Percentiles rank a stretch among this genome's conserved stretches.
Conservation (phyloP, 2,797 vertebrate genomes). For the Babyrousa celebensis region DNA sequence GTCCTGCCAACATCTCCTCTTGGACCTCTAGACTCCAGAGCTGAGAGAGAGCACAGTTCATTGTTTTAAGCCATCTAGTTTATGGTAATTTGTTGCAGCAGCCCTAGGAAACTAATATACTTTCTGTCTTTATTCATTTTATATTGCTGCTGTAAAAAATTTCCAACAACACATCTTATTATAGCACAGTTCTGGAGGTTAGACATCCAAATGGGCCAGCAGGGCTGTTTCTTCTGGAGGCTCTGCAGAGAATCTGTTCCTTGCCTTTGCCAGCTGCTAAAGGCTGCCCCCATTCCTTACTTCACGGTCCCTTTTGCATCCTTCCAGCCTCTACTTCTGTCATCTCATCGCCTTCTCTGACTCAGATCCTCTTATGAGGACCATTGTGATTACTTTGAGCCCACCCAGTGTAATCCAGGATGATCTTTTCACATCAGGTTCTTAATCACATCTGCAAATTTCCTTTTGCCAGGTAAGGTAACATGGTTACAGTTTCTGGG, state of each 20-base stretch:
- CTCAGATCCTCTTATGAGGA: not conserved
- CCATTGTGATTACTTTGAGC: accelerated
- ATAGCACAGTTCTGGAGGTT: not conserved
- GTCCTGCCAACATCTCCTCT: not conserved
- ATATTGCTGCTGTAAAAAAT: not conserved
- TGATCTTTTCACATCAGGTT: not conserved
- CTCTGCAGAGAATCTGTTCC: too few relatives aligned
- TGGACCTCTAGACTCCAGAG: not conserved
- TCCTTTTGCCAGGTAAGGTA: not conserved
- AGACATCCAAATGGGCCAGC: not conserved
- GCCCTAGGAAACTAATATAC: not conserved
- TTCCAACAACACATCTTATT: not conserved
- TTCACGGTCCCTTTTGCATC: accelerated
- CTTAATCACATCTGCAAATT: not conserved
- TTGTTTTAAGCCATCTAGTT: not conserved
- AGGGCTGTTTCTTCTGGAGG: not conserved
- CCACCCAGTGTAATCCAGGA: not conserved
- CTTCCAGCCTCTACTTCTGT: not conserved
- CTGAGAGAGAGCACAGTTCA: not conserved
- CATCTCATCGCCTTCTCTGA: not conserved
- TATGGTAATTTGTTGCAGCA: not conserved
- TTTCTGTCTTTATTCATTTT: not conserved
- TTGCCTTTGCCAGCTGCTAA: not conserved
- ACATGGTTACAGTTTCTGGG: not conserved
- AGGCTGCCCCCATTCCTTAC: not conserved